These are phyloP conservation scores for Cherax destructor DNA, from an alignment of 1,140 invertebrate genomes.

Conservation along the genomic window DNA sequence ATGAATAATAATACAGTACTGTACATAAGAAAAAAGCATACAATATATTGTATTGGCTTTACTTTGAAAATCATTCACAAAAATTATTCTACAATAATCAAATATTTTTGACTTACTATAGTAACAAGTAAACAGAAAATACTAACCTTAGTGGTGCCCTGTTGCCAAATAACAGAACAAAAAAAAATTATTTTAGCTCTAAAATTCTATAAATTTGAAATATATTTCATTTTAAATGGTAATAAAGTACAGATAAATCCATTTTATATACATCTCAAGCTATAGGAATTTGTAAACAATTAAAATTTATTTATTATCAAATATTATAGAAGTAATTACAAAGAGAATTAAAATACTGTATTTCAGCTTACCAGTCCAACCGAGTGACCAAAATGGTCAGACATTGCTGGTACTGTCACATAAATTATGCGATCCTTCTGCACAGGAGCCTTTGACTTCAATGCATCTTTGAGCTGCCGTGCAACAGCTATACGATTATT, in stretches of 20 bases:
- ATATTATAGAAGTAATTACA: not conserved
- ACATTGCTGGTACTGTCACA: constrained; percentile 70
- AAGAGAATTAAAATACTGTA: not conserved
- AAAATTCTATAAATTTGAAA: not conserved
- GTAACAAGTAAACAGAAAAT: not conserved
- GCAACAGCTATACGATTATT: constrained; percentile 71
- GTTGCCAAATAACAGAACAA: not conserved
- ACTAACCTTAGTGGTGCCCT: constrained; percentile 60
- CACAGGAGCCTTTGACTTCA: constrained; percentile 65
- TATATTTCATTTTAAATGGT: too few relatives aligned
- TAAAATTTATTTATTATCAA: too few relatives aligned
- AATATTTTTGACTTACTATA: too few relatives aligned
- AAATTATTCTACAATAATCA: too few relatives aligned
- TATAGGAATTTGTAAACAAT: too few relatives aligned
- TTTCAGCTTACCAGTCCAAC: constrained; percentile 65
- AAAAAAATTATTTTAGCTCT: not conserved
- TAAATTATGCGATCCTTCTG: constrained; percentile 72
- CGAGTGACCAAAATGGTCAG: constrained; percentile 71
- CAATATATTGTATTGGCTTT: too few relatives aligned
- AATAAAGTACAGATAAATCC: too few relatives aligned
- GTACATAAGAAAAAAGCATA: too few relatives aligned
- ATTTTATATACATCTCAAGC: too few relatives aligned
- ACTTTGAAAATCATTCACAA: too few relatives aligned
- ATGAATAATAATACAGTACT: too few relatives aligned
- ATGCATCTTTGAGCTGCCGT: constrained; percentile 68